A percentile compares a stretch with the other conserved stretches of the same genome.
phyloP scores from a whole-genome alignment of 2,113 vertebrate genomes.

The Callorhinus ursinus region DNA sequence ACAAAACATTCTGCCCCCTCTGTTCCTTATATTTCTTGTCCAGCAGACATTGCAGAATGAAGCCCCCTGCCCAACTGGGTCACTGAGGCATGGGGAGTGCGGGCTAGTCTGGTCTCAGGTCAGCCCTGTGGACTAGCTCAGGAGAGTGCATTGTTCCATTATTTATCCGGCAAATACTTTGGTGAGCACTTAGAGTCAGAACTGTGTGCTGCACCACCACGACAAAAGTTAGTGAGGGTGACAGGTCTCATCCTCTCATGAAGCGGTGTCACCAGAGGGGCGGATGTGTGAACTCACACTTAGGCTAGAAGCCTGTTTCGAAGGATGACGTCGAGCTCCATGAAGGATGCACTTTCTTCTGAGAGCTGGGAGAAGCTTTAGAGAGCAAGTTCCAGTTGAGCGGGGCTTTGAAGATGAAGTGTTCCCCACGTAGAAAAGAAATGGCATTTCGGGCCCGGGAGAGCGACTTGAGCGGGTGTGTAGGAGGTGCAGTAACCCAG shows the following conservation, averaged over 20 bases:
- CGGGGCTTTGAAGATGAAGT: neutral
- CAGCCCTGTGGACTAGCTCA: neutral
- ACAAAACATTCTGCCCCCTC: neutral
- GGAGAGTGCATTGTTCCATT: neutral
- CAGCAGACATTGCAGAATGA: neutral
- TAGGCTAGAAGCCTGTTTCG: neutral
- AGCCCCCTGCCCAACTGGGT: neutral
- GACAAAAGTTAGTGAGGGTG: neutral
- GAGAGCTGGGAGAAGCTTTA: neutral
- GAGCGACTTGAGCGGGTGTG: neutral
- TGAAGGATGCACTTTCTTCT: neutral
- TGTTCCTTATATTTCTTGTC: neutral
- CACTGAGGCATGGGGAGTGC: rapidly evolving
- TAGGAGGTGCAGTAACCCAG: neutral
- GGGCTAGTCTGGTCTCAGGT: neutral
- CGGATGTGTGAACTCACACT: rapidly evolving
- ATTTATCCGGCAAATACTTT: neutral
- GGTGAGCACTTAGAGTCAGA: neutral
- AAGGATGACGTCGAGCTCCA: neutral
- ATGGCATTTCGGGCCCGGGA: neutral
- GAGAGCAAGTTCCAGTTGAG: neutral
- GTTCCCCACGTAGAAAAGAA: neutral
- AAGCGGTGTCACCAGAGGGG: rapidly evolving
- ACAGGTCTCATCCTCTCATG: rapidly evolving
- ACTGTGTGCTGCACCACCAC: neutral